phyloP scores from a whole-genome alignment of 1,140 invertebrate genomes.

The Euura saliciscinereae region DNA sequence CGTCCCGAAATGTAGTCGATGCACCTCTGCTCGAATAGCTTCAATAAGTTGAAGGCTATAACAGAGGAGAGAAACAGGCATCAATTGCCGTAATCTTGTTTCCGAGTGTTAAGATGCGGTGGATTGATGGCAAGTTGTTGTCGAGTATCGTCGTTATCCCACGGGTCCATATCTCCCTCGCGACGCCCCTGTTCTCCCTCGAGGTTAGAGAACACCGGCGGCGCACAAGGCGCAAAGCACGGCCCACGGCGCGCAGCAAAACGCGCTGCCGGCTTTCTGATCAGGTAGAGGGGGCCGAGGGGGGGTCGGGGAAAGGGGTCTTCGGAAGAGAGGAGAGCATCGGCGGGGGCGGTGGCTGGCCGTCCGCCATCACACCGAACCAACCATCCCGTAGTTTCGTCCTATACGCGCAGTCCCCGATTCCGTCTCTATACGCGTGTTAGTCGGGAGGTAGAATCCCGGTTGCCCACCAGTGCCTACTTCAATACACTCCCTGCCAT shows the following conservation, averaged over 20 bases:
- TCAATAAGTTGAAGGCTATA: too few species aligned
- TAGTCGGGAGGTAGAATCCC: conserved; percentile 44
- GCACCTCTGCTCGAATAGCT: too few species aligned
- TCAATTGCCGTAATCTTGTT: too few species aligned
- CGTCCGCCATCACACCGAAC: conserved; percentile 51
- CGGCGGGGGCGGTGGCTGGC: conserved; percentile 56
- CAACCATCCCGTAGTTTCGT: conserved; percentile 49
- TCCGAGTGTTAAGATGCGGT: too few species aligned
- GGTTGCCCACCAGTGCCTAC: conserved; percentile 43
- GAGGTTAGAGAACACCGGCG: neutral
- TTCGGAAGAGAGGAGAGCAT: conserved; percentile 31
- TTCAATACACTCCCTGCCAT: conserved; percentile 41
- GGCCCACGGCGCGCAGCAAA: neutral
- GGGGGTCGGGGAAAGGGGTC: conserved; percentile 14
- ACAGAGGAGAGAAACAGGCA: too few species aligned
- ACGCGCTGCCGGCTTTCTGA: neutral
- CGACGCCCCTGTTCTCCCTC: neutral
- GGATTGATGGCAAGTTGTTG: too few species aligned
- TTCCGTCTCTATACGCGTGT: conserved; percentile 45
- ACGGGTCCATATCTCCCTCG: neutral
- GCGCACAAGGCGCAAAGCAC: neutral
- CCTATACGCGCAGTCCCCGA: conserved; percentile 39
- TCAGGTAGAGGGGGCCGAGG: conserved; percentile 22
- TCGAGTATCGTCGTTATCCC: neutral
- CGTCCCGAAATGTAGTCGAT: too few species aligned